Base-by-base conservation (phyloP, 2,113 vertebrate species). In the Ramphastos sulfuratus region DNA sequence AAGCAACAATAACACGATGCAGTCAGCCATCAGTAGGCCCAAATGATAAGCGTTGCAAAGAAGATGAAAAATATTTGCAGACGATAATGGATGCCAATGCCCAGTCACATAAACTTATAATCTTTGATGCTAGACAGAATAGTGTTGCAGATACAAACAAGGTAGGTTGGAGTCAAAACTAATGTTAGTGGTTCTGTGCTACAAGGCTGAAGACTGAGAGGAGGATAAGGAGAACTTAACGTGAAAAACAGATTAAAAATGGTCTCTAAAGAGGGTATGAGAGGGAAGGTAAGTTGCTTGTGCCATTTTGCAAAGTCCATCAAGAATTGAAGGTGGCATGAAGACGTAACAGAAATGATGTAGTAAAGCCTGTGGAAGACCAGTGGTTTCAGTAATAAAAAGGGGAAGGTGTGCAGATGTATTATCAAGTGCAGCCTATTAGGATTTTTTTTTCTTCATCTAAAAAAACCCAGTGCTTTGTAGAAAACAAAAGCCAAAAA, bases 1-100 rank as follows among this genome's bases (percentile, higher is more conserved):
- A 99, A 96, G 99, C 99, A 35, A 98, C 99, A 3, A 98, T 99
- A 54, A 98, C 98, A 8, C 98, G 99, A 25, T 99, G 99, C 96
- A 98, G 99, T 95, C 99, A 99, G 96, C 99, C 99, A 0, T 94
- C 99, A 8, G 98, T 99, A 8, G 99, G 99, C 37, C 98, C 98
- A 3, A 98, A 97, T 27, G 99, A 99, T 95, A 99, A 98, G 12
- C 98, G 98, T 72, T 99, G 99, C 90, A 99, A 99, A 96, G 99
- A 99, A 83, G 99, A 99, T n/a, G 99, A 99, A 65, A 99, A 98
- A 77, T 98, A 98, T 67, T 96, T 99, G 80, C 99, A 99, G 69
- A 98, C 98, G 37, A 98, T 99, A 95, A 99, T 99, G 98, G 99
- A 99, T 42, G 99, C 99, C 92, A 99, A 99, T 8, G 99, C 99